A percentile compares a stretch with the other conserved stretches of the same genome.
These are phyloP conservation scores for Stenopsyche tienmushanensis DNA, from an alignment of 1,140 invertebrate species.

Conservation along the genomic window DNA sequence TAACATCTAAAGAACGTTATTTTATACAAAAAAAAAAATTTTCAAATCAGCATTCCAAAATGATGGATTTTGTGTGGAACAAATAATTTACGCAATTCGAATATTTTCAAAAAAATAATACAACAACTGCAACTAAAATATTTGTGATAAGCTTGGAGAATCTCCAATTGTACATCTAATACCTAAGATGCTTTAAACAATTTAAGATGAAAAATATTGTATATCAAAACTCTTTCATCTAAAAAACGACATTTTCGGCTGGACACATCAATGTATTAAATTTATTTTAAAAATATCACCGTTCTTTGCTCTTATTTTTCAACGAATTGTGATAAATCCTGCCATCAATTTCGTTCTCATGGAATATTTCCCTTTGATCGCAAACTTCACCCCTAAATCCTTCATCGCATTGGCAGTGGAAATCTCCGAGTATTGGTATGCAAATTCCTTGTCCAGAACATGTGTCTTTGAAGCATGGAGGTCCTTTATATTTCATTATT, in stretches of 20 bases:
- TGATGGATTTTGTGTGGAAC: no score
- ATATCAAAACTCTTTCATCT: neutral
- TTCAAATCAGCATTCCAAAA: no score
- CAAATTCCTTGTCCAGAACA: conserved; percentile 78
- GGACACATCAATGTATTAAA: neutral
- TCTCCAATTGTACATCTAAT: no score
- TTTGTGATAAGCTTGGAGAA: no score
- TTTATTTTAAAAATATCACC: conserved; percentile 17
- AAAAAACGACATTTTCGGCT: no score
- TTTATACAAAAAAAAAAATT: no score
- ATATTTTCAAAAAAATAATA: no score
- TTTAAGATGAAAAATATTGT: no score
- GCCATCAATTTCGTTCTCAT: conserved; percentile 36
- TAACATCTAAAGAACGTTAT: no score
- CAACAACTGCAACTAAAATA: no score
- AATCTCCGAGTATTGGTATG: conserved; percentile 69
- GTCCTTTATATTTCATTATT: conserved; percentile 61
- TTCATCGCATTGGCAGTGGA: conserved; percentile 68
- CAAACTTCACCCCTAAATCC: conserved; percentile 70
- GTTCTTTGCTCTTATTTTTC: conserved; percentile 33
- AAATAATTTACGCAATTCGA: neutral
- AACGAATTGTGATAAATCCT: conserved; percentile 20
- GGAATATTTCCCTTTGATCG: conserved; percentile 47
- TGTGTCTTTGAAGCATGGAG: conserved; percentile 69
- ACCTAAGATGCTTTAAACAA: no score